A percentile compares a stretch with the other conserved stretches of the same genome.
Conservation (phyloP, 1,140 invertebrate genomes). For the Tetragnatha versicolor region DNA sequence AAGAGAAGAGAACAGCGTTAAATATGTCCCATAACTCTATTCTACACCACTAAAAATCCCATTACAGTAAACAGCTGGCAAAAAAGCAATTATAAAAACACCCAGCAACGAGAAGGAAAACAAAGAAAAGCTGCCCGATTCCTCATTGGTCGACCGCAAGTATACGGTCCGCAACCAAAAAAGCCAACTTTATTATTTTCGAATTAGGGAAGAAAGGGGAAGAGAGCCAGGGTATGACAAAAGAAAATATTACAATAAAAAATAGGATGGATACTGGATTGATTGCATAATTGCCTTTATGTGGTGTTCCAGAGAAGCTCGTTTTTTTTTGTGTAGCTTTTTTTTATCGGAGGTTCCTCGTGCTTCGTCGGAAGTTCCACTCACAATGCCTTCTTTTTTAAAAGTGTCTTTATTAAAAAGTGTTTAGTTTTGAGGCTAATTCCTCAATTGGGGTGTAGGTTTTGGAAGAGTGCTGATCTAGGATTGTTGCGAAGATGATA, state of each 20-base stretch:
- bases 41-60: constrained; percentile 22
- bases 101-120: not conserved
- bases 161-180: constrained; percentile 26
- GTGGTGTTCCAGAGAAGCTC: not conserved
- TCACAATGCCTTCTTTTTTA: no score
- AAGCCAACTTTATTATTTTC: constrained; percentile 52
- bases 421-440: no score
- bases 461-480: no score
- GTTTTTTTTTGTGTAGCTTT: not conserved
- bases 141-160: constrained; percentile 24
- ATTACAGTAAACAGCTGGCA: constrained; percentile 33
- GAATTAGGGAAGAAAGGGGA: constrained; percentile 24
- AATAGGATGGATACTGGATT: constrained; percentile 1
- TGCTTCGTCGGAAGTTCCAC: no score
- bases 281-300: constrained; percentile 30
- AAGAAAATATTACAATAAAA: constrained; percentile 36
- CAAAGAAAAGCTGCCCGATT: constrained; percentile 27
- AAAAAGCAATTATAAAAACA: constrained; percentile 50
- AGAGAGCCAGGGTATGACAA: not conserved
- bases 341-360: not conserved
- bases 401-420: no score
- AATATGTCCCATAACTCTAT: constrained; percentile 19
- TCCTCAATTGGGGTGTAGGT: no score
- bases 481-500: no score
- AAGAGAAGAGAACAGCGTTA: not conserved